phyloP scores from a whole-genome alignment of 2,888 invertebrate species.

The Willowsia nigromaculata region DNA sequence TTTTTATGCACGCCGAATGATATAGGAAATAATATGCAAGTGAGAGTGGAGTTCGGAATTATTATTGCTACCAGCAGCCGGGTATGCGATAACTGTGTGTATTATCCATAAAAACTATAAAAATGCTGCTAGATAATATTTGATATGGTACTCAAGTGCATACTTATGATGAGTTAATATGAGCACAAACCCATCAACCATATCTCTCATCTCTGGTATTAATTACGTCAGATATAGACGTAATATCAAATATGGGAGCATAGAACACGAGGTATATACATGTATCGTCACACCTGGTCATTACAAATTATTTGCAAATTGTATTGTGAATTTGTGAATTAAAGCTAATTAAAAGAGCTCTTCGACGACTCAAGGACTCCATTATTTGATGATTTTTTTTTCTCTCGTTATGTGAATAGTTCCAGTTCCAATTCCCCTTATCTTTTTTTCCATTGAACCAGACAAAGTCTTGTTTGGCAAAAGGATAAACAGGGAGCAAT shows the following conservation, averaged over 20 bases:
- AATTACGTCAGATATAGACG: constrained; percentile 34
- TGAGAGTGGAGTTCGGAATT: too few relatives aligned
- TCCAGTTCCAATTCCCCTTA: constrained; percentile 2
- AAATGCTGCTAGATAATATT: too few relatives aligned
- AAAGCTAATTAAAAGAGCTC: constrained; percentile 60
- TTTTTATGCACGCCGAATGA: too few relatives aligned
- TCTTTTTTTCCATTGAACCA: neutral
- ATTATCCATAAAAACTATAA: too few relatives aligned
- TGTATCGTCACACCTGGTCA: neutral
- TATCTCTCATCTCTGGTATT: neutral
- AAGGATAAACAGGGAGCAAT: neutral
- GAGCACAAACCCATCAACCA: neutral
- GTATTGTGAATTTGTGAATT: constrained; percentile 59
- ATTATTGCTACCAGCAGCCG: too few relatives aligned
- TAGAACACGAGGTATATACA: neutral
- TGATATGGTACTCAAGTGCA: neutral
- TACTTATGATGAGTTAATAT: neutral
- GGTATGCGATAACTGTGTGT: too few relatives aligned
- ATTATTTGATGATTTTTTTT: neutral
- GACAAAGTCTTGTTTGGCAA: neutral
- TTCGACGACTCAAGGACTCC: constrained; percentile 58
- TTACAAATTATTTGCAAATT: neutral
- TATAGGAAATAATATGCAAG: too few relatives aligned
- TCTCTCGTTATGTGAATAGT: too few relatives aligned
- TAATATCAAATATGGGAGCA: neutral